phyloP scores from a whole-genome alignment of 2,888 invertebrate species.

The Opisthograptis luteolata region DNA sequence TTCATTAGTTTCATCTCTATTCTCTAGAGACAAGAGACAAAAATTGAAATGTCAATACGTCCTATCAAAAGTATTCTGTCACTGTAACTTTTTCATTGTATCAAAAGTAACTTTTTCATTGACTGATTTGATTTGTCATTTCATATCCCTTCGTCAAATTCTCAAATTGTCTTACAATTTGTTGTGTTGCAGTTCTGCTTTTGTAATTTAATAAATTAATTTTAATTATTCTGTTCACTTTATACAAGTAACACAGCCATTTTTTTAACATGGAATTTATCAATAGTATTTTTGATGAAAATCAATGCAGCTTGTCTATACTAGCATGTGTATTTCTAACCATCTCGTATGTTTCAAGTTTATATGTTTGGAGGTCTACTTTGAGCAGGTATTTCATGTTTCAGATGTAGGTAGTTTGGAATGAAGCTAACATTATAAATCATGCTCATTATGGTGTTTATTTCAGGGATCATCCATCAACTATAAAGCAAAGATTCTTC shows the following conservation, averaged over 20 bases:
- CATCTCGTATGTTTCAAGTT: slow-evolving; percentile 92
- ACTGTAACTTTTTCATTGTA: too few relatives aligned
- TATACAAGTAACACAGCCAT: not conserved
- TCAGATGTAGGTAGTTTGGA: not conserved
- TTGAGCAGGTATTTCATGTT: slow-evolving; percentile 86
- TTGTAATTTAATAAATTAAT: too few relatives aligned
- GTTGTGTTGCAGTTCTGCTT: not conserved
- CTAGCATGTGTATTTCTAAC: slow-evolving; percentile 91
- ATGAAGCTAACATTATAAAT: slow-evolving; percentile 37
- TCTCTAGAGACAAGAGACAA: too few relatives aligned
- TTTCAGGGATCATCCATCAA: slow-evolving; percentile 93
- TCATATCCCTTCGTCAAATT: too few relatives aligned
- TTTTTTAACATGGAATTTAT: slow-evolving; percentile 32
- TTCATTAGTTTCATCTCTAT: too few relatives aligned
- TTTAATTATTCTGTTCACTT: not conserved
- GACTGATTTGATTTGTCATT: too few relatives aligned
- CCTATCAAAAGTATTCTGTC: too few relatives aligned
- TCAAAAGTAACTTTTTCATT: too few relatives aligned
- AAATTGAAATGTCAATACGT: too few relatives aligned
- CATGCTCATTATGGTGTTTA: not conserved
- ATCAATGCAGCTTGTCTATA: slow-evolving; percentile 85
- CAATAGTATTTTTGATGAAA: slow-evolving; percentile 50
- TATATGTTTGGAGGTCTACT: slow-evolving; percentile 93
- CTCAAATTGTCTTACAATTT: too few relatives aligned
- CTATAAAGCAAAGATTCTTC: slow-evolving; percentile 93